Evolutionary conservation across 2,113 vertebrate genomes (phyloP).

Genomic region (Bubalus kerabau): DNA sequence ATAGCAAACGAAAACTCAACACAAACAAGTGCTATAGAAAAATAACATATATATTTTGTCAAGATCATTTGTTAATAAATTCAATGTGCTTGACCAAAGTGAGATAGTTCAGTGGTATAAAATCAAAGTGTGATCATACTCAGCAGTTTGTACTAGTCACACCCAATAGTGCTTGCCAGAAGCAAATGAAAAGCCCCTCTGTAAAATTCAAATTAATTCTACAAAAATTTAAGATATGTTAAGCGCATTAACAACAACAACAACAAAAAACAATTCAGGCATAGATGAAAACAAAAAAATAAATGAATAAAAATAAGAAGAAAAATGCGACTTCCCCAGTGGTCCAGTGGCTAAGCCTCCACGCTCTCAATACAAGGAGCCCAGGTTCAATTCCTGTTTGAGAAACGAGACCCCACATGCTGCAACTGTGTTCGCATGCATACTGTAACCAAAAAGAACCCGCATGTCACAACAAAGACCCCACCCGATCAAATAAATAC

Average conservation of each 20-base stretch:
- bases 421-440: neutral
- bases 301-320: neutral
- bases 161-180: neutral
- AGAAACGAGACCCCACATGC: neutral
- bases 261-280: neutral
- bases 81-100: neutral
- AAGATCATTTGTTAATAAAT: neutral
- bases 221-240: neutral
- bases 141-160: neutral
- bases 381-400: neutral
- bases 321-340: neutral
- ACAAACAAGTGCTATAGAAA: neutral
- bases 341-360: neutral
- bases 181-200: neutral
- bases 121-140: neutral
- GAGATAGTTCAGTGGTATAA: neutral
- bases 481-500: neutral
- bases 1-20: neutral
- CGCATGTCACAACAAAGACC: neutral
- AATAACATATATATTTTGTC: neutral
- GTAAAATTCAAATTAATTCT: neutral
- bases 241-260: neutral
- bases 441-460: neutral
- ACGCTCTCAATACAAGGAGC: rapidly evolving
- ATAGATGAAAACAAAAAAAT: neutral